Percentiles rank a stretch among this genome's conserved stretches.
Conservation (phyloP, 2,113 vertebrate species). For the Trematocara marginatum region DNA sequence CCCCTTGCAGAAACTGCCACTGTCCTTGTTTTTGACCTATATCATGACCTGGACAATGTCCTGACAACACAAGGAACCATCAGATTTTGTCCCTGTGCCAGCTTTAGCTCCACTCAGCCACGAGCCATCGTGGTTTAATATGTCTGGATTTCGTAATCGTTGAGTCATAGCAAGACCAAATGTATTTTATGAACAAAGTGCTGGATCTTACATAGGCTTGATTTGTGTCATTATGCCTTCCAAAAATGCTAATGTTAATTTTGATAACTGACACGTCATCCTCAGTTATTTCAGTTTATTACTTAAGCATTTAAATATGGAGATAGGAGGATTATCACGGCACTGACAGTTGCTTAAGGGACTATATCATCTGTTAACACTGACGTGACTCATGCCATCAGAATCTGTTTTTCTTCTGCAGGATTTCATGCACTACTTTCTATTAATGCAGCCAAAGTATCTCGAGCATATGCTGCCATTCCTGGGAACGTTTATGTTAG, state of each 20-base stretch:
- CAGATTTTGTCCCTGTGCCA: neutral
- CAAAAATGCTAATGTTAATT: neutral
- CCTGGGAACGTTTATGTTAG: neutral
- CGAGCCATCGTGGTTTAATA: neutral
- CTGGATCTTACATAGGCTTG: neutral
- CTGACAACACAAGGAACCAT: slow-evolving; percentile 22
- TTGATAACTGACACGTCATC: neutral
- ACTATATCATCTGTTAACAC: neutral
- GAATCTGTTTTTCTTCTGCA: slow-evolving; percentile 1
- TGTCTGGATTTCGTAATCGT: neutral
- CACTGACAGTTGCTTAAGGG: neutral
- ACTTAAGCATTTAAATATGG: neutral
- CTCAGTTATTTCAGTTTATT: neutral
- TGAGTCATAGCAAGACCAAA: neutral
- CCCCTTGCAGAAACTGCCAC: slow-evolving; percentile 16
- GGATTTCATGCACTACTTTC: slow-evolving; percentile 10
- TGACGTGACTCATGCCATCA: slow-evolving; percentile 7
- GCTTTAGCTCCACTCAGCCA: neutral
- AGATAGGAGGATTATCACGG: neutral
- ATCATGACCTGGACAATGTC: slow-evolving; percentile 38
- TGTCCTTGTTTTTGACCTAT: slow-evolving; percentile 51
- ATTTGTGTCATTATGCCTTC: neutral
- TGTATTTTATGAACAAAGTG: neutral
- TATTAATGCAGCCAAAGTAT: neutral
- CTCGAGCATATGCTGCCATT: neutral